A percentile compares a stretch with the other conserved stretches of the same genome.
Evolutionary conservation across 2,113 vertebrate genomes (phyloP).

Genomic region (Megaceryle torquata): DNA sequence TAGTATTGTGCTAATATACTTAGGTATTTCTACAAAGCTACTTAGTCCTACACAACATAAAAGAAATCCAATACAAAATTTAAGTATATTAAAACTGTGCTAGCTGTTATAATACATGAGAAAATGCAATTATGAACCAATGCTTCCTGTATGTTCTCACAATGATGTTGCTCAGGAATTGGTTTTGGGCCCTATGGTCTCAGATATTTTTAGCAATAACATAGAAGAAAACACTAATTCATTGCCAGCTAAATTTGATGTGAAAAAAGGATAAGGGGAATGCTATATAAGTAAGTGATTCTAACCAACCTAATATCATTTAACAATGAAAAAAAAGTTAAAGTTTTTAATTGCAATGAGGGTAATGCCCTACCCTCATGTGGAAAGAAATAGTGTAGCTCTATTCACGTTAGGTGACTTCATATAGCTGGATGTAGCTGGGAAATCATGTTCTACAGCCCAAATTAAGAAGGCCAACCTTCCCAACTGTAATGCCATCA

Average conservation of each 20-base stretch:
- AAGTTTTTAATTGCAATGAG: background rate
- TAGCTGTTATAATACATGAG: background rate
- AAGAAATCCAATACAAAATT: background rate
- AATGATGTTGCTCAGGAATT: background rate
- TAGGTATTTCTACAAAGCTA: background rate
- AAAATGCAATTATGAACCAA: background rate
- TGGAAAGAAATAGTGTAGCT: background rate
- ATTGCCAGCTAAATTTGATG: background rate
- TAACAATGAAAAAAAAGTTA: background rate
- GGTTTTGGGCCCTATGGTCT: background rate
- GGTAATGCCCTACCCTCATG: accelerated
- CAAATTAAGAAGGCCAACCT: background rate
- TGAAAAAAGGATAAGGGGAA: background rate
- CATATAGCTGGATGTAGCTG: background rate
- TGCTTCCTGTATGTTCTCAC: background rate
- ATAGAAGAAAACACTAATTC: background rate
- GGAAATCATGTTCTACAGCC: background rate
- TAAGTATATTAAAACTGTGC: background rate
- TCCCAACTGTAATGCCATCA: background rate
- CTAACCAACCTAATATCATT: background rate
- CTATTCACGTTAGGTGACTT: background rate
- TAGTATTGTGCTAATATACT: background rate
- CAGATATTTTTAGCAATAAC: background rate
- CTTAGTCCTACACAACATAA: background rate
- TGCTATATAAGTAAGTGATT: background rate